phyloP scores from a whole-genome alignment of 37 sponge, comb jelly and placozoan genomes.

The Agelas oroides region DNA sequence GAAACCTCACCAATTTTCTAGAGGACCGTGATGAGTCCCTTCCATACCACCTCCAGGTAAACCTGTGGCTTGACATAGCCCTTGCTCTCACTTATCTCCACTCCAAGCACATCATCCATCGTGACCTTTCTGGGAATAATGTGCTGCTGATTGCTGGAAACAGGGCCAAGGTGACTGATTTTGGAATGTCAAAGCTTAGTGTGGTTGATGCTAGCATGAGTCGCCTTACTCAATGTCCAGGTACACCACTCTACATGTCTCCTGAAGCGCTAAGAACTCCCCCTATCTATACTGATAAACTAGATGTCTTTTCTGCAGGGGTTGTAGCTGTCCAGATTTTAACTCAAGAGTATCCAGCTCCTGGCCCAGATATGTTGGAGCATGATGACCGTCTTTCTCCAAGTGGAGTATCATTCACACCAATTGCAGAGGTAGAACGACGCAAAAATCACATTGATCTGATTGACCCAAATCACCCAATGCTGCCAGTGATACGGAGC shows the following conservation, averaged over 20 bases:
- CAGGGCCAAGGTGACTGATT: slow-evolving; percentile 37
- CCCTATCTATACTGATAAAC: slow-evolving; percentile 30
- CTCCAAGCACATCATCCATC: slow-evolving; percentile 13
- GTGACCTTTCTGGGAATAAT: slow-evolving; percentile 39
- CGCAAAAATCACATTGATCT: slow-evolving; percentile 14
- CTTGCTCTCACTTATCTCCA: slow-evolving; percentile 39
- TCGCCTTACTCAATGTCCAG: slow-evolving; percentile 36
- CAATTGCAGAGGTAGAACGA: neutral
- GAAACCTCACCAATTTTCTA: slow-evolving; percentile 1
- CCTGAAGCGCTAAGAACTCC: slow-evolving; percentile 17
- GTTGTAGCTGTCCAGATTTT: slow-evolving; percentile 33
- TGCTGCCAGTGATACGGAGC: neutral
- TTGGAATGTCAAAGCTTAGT: slow-evolving; percentile 27
- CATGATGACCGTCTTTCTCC: neutral
- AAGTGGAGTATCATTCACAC: neutral
- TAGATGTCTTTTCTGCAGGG: slow-evolving; percentile 37
- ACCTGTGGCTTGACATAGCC: slow-evolving; percentile 6
- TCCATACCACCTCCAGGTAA: slow-evolving; percentile 7
- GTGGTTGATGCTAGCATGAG: neutral
- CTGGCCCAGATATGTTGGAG: neutral
- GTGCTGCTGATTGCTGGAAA: neutral
- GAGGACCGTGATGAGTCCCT: neutral
- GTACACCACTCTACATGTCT: slow-evolving; percentile 38
- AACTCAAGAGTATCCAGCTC: slow-evolving; percentile 8
- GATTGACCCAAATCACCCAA: neutral